Conservation (phyloP, 2,888 invertebrate genomes). For the Mimas tiliae region DNA sequence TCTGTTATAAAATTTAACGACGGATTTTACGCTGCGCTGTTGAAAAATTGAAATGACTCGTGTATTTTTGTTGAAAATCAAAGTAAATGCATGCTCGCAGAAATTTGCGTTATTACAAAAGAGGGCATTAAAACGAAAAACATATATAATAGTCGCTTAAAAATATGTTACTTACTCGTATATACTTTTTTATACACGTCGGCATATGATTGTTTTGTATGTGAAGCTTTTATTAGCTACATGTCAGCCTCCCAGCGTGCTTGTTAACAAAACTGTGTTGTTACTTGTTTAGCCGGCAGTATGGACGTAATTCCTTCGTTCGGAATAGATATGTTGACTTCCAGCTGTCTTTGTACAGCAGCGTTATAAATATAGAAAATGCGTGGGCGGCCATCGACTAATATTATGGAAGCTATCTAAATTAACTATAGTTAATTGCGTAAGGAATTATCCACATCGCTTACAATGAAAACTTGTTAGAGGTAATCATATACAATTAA, state of each 20-base stretch:
- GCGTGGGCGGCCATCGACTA: slow-evolving; percentile 68
- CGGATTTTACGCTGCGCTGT: slow-evolving; percentile 20
- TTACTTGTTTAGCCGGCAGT: slow-evolving; percentile 27
- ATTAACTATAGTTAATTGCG: slow-evolving; percentile 48
- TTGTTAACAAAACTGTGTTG: slow-evolving; percentile 34
- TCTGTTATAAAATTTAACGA: slow-evolving; percentile 24
- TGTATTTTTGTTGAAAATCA: slow-evolving; percentile 20
- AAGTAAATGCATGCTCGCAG: neutral
- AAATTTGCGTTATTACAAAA: neutral
- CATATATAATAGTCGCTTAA: no score
- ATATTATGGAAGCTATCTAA: slow-evolving; percentile 68
- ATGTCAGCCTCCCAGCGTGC: slow-evolving; percentile 16
- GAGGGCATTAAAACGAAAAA: no score
- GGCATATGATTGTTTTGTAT: no score
- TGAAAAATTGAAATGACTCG: slow-evolving; percentile 23
- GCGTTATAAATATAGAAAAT: slow-evolving; percentile 26
- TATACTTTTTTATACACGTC: no score
- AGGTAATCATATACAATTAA: neutral
- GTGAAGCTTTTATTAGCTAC: no score
- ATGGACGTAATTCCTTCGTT: slow-evolving; percentile 28
- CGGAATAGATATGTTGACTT: slow-evolving; percentile 41
- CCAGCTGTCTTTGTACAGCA: slow-evolving; percentile 34
- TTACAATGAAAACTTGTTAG: neutral
- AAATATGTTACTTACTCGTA: no score
- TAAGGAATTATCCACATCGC: neutral